These are phyloP conservation scores for Campylomormyrus tamandua DNA, from an alignment of 2,113 vertebrate genomes.

Conservation along the genomic window DNA sequence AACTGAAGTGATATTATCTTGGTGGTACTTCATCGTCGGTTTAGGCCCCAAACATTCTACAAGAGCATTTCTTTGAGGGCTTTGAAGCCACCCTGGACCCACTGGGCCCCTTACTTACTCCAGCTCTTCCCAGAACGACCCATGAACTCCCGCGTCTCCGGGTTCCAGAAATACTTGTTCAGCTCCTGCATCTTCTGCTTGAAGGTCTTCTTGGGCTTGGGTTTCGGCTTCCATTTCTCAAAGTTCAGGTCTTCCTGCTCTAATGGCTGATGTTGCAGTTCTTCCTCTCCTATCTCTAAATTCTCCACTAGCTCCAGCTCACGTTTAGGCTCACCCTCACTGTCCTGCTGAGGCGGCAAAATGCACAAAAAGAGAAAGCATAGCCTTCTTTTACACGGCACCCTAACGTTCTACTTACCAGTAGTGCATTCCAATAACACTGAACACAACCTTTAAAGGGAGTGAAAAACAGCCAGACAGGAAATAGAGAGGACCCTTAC, in stretches of 20 bases:
- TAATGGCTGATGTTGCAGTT: slow-evolving; percentile 57
- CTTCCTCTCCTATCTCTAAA: slow-evolving; percentile 5
- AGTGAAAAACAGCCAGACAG: neutral
- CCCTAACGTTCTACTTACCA: neutral
- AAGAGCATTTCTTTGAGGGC: neutral
- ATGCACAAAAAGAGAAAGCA: neutral
- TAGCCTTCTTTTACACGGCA: neutral
- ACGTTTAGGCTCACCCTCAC: neutral
- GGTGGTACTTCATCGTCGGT: neutral
- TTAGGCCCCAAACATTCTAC: neutral
- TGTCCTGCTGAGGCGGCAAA: neutral
- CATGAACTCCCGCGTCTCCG: slow-evolving; percentile 84
- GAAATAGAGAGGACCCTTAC: neutral
- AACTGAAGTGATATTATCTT: neutral
- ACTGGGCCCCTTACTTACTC: slow-evolving; percentile 70
- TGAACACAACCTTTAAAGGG: neutral
- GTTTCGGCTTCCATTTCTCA: slow-evolving; percentile 65
- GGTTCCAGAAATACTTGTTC: slow-evolving; percentile 86
- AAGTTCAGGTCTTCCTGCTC: slow-evolving; percentile 69
- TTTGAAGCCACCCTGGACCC: neutral
- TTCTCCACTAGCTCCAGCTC: neutral
- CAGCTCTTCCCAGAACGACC: slow-evolving; percentile 87
- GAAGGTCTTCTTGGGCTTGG: slow-evolving; percentile 63
- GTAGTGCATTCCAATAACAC: neutral
- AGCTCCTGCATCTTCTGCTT: slow-evolving; percentile 69